Evolutionary conservation across 2,888 invertebrate species (phyloP).

Genomic region (Hemicrepidius hirtus): DNA sequence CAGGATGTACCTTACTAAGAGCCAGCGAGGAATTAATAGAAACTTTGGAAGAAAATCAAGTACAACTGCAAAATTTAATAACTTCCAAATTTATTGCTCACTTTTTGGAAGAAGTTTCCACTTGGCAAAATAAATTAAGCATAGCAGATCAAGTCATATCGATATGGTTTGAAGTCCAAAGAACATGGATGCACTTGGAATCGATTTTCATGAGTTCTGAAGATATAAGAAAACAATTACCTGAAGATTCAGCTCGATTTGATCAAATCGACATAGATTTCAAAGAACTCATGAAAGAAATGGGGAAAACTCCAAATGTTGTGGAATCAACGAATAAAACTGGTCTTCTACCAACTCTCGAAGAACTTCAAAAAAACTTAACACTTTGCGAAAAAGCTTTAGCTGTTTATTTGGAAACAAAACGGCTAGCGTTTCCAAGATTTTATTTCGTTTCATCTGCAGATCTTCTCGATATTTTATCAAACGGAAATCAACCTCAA

Average conservation of each 20-base stretch:
- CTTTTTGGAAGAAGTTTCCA: constrained; percentile 94
- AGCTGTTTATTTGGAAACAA: constrained; percentile 97
- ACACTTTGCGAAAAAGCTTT: constrained; percentile 96
- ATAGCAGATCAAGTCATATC: constrained; percentile 95
- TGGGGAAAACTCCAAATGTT: constrained; percentile 90
- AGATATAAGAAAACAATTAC: constrained; percentile 95
- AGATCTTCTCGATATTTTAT: constrained; percentile 94
- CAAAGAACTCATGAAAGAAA: constrained; percentile 85
- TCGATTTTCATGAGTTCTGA: constrained; percentile 99
- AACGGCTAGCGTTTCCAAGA: constrained; percentile 94
- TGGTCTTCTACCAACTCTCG: constrained; percentile 86
- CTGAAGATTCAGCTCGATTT: constrained; percentile 94
- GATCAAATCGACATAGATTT: constrained; percentile 94
- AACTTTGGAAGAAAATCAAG: constrained; percentile 98
- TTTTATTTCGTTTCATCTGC: constrained; percentile 98
- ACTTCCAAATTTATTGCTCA: constrained; percentile 98
- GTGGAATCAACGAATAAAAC: constrained; percentile 92
- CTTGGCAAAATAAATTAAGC: constrained; percentile 94
- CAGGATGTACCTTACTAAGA: constrained; percentile 88
- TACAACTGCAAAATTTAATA: constrained; percentile 95
- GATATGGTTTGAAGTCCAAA: constrained; percentile 96
- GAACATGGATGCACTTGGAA: constrained; percentile 97
- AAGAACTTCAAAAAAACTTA: constrained; percentile 88
- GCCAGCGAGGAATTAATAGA: constrained; percentile 97
- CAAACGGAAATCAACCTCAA: constrained; percentile 95